Evolutionary conservation across 2,797 vertebrate genomes (phyloP), one percentile per base, ranked within the genome.

Genomic region (Schizopygopsis pylzovi): DNA sequence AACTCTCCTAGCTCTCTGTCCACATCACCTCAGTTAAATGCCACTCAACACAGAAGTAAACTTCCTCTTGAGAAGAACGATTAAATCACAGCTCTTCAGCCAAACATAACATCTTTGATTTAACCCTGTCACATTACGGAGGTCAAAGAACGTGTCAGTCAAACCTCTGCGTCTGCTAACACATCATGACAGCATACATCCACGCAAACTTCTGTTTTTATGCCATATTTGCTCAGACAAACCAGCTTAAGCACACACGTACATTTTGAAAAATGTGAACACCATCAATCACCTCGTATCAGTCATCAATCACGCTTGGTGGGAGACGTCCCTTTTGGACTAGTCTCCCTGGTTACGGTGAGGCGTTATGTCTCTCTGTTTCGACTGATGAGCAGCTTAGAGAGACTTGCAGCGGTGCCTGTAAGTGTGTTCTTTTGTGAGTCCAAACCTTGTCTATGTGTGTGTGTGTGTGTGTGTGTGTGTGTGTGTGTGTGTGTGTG

Each of bases 241-340:
- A 77, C 71, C 52, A 52, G 54, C 1, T 16, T 13, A 45, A 70
- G 43, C 68, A 84, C 39, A 22, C 81, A 81, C 82, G 18, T n/a
- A 76, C 65, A 56, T 63, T 79, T 71, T 43, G 54, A 77, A 75
- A 49, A 25, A 15, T 4, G 39, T 39, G 70, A 85, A 82, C 65
- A 22, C 81, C 89, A 85, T 88, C 85, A 85, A 88, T 89, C 89
- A 89, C 45, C 80, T 84, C 67, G n/a, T 82, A 86, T 88, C 85
- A 88, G 67, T 86, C 86, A 86, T 88, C 85, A 88, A 82, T 88
- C 85, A 85, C 12, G 41, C 61, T 80, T 72, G 81, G 77, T 20
- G 22, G 72, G 85, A 88, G 63, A 83, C 15, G 59, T 88, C 71
- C 63, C 85, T 88, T 85, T 88, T 43, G 77, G 83, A 88, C 80